A percentile compares a stretch with the other conserved stretches of the same genome.
Conservation (phyloP, 2,797 vertebrate genomes). For the Chaetodon trifasciatus region DNA sequence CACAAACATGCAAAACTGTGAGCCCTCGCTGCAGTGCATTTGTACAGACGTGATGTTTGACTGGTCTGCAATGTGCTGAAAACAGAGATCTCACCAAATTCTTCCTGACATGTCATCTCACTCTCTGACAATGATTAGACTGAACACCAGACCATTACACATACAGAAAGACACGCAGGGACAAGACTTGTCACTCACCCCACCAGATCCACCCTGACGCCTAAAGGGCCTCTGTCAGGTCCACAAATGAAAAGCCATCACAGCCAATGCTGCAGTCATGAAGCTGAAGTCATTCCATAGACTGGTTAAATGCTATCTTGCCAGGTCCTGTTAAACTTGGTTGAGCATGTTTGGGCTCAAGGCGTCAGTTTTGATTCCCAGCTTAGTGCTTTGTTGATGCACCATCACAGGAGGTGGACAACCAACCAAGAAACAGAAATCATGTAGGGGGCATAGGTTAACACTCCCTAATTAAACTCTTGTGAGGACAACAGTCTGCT, state of each 20-base stretch:
- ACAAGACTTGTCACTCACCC: constrained; percentile 75
- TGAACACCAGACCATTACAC: constrained; percentile 65
- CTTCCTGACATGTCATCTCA: constrained; percentile 68
- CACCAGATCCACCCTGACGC: constrained; percentile 64
- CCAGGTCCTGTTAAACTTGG: constrained; percentile 62
- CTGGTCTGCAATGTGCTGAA: constrained; percentile 53
- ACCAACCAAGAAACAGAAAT: constrained; percentile 38
- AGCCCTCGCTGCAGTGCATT: constrained; percentile 15
- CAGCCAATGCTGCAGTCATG: constrained; percentile 68
- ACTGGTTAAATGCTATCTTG: constrained; percentile 67
- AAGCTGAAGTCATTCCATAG: constrained; percentile 62
- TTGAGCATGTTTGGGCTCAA: constrained; percentile 51
- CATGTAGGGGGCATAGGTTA: constrained; percentile 31
- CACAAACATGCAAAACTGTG: background rate
- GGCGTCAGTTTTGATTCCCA: constrained; percentile 59
- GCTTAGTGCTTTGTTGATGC: constrained; percentile 38
- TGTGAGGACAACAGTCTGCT: constrained; percentile 21
- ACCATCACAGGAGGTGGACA: constrained; percentile 28
- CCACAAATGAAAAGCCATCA: constrained; percentile 80
- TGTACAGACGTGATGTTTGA: constrained; percentile 34
- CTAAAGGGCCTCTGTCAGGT: constrained; percentile 77
- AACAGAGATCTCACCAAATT: constrained; percentile 70
- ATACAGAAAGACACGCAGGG: constrained; percentile 51
- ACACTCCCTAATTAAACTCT: constrained; percentile 48
- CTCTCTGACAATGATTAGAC: constrained; percentile 69